Conservation (phyloP, 2,888 invertebrate genomes). For the Cataglyphis rosenhaueri region DNA sequence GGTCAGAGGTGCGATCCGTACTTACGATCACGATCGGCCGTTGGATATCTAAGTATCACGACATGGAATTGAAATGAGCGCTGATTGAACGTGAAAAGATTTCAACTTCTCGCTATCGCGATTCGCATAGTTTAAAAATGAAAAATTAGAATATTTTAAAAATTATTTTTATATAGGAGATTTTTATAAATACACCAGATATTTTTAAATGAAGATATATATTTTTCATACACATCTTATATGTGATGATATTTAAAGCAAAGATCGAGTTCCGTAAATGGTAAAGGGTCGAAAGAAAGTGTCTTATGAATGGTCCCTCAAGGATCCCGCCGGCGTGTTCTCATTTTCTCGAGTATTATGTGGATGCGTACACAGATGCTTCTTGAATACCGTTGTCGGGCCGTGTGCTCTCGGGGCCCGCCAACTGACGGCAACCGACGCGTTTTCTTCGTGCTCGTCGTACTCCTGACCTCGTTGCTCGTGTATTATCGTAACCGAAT, state of each 20-base stretch:
- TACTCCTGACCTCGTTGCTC: conserved; percentile 55
- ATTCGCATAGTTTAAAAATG: not conserved
- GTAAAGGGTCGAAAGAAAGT: not conserved
- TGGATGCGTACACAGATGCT: conserved; percentile 23
- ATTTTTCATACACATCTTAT: not conserved
- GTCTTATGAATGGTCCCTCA: not conserved
- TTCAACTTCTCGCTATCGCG: not conserved
- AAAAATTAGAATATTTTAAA: not conserved
- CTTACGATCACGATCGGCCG: conserved; percentile 37
- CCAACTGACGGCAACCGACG: conserved; percentile 45
- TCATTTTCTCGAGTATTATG: conserved; percentile 43
- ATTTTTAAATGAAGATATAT: not conserved
- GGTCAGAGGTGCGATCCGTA: conserved; percentile 49
- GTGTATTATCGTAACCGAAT: conserved; percentile 46
- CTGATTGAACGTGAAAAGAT: not conserved
- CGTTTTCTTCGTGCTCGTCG: conserved; percentile 40
- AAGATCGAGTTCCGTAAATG: not conserved
- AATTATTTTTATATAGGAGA: not conserved
- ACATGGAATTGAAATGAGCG: conserved; percentile 24
- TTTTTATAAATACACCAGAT: not conserved
- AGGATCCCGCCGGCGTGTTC: conserved; percentile 15
- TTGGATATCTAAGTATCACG: conserved; percentile 27
- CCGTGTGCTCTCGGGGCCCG: conserved; percentile 27
- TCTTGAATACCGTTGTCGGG: conserved; percentile 49
- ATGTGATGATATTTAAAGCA: not conserved